Conservation (phyloP, 2,888 invertebrate genomes). For the Unio delphinus region DNA sequence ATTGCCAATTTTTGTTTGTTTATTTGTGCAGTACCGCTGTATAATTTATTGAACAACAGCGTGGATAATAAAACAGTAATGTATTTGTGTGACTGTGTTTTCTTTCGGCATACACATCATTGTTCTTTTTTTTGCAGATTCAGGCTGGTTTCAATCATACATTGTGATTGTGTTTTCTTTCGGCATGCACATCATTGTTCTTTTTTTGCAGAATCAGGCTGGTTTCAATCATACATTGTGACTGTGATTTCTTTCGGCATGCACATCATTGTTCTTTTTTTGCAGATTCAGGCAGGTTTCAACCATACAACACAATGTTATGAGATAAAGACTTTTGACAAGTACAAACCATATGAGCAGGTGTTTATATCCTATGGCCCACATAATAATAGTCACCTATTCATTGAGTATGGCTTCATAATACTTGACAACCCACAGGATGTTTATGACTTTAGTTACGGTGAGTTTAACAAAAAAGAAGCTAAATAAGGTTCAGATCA, state of each 20-base stretch:
- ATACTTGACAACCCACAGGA: constrained; percentile 80
- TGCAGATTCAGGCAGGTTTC: constrained; percentile 65
- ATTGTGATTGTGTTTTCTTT: not conserved
- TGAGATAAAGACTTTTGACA: constrained; percentile 74
- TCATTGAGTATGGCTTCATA: constrained; percentile 90
- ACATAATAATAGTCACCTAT: constrained; percentile 85
- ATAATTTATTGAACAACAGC: too few relatives aligned
- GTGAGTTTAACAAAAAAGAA: constrained; percentile 29
- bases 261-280: not conserved
- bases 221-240: too few relatives aligned
- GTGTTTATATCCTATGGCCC: constrained; percentile 92
- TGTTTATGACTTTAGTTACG: constrained; percentile 75
- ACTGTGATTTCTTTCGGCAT: not conserved
- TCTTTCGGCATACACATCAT: not conserved
- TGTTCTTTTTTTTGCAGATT: constrained; percentile 50
- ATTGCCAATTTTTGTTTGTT: too few relatives aligned
- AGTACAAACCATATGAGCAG: constrained; percentile 79
- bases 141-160: constrained; percentile 64
- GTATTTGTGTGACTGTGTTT: not conserved
- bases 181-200: not conserved
- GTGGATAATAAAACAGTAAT: too few relatives aligned
- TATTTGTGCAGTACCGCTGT: too few relatives aligned
- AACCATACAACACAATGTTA: constrained; percentile 72
- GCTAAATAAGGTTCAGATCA: too few relatives aligned
- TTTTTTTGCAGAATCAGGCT: too few relatives aligned